Evolutionary conservation across 2,113 vertebrate species (phyloP).

Genomic region (Chamaea fasciata): DNA sequence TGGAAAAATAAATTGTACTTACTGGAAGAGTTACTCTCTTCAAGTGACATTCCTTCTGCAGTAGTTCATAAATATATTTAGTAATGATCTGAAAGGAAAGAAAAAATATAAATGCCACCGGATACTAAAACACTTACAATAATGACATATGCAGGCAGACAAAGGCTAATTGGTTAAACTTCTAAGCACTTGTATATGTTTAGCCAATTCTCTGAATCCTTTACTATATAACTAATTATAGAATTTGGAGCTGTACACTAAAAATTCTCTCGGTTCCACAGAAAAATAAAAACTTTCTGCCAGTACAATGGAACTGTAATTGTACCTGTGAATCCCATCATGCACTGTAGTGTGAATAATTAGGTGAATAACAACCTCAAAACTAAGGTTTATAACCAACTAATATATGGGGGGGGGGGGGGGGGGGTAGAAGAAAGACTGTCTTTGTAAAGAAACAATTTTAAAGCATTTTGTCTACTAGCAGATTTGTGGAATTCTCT

Average conservation of each 20-base stretch:
- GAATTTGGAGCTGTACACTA: neutral
- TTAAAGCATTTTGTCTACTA: slow-evolving; percentile 2
- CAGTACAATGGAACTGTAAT: neutral
- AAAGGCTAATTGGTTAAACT: neutral
- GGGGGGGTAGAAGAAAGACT: neutral
- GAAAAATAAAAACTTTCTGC: neutral
- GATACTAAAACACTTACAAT: neutral
- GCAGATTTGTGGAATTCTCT: neutral
- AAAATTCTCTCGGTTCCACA: neutral
- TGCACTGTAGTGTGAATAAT: neutral
- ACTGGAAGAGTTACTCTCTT: slow-evolving; percentile 91
- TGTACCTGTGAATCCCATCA: neutral
- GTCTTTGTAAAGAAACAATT: neutral
- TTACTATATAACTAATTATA: neutral
- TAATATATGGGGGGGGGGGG: neutral
- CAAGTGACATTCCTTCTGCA: slow-evolving; percentile 93
- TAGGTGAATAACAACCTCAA: neutral
- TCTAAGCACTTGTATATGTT: neutral
- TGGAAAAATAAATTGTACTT: slow-evolving; percentile 68
- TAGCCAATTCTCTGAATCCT: neutral
- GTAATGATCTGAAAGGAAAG: slow-evolving; percentile 87
- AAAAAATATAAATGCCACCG: neutral
- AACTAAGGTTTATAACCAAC: slow-evolving; percentile 16
- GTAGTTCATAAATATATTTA: slow-evolving; percentile 89
- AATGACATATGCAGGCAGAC: neutral